A percentile compares a stretch with the other conserved stretches of the same genome.
These are phyloP conservation scores for Selenia dentaria DNA, from an alignment of 2,888 invertebrate genomes.

Conservation along the genomic window DNA sequence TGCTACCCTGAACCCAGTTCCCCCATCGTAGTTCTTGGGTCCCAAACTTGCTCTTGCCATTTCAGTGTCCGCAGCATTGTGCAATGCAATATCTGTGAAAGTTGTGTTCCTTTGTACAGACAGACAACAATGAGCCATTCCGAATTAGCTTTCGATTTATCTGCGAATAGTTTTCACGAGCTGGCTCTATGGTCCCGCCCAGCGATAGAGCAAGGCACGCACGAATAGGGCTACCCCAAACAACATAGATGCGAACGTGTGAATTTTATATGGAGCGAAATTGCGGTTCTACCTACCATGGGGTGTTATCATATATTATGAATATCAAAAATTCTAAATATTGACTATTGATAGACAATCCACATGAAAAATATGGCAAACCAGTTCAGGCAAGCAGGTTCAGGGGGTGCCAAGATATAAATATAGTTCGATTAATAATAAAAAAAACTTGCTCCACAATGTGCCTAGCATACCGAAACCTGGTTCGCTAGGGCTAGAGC, in stretches of 20 bases:
- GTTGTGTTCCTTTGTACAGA: slow-evolving; percentile 74
- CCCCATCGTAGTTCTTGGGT: not conserved
- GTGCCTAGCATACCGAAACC: too few relatives aligned
- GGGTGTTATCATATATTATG: too few relatives aligned
- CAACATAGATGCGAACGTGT: not conserved
- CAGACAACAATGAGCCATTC: slow-evolving; percentile 81
- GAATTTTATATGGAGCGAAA: too few relatives aligned
- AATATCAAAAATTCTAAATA: too few relatives aligned
- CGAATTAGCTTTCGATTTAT: slow-evolving; percentile 81
- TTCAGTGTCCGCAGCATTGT: slow-evolving; percentile 58
- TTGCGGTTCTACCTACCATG: too few relatives aligned
- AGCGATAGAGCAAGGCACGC: slow-evolving; percentile 25
- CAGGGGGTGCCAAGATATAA: too few relatives aligned
- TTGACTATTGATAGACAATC: too few relatives aligned
- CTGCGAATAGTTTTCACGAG: slow-evolving; percentile 70
- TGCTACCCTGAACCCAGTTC: not conserved
- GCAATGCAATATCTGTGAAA: slow-evolving; percentile 68
- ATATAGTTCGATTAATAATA: too few relatives aligned
- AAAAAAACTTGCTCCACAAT: too few relatives aligned
- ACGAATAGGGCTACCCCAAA: slow-evolving; percentile 6
- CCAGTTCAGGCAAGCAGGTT: too few relatives aligned
- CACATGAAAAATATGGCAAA: too few relatives aligned
- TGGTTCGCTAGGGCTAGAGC: too few relatives aligned
- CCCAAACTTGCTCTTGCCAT: slow-evolving; percentile 37
- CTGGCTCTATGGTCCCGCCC: slow-evolving; percentile 50